These are phyloP conservation scores for Onychostruthus taczanowskii DNA, from an alignment of 2,113 vertebrate species.

Conservation along the genomic window DNA sequence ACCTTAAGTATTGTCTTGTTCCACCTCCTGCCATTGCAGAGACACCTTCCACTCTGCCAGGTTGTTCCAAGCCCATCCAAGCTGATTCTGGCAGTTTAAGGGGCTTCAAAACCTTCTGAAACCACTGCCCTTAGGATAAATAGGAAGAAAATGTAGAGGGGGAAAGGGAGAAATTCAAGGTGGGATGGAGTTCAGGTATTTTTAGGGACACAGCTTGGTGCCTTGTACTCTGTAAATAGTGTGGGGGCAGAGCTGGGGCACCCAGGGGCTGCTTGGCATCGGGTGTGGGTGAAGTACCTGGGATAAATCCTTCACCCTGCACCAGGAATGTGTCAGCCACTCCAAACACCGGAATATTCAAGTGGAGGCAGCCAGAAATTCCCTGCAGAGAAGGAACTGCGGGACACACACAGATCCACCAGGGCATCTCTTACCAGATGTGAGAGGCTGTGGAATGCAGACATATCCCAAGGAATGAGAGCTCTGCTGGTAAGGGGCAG, in stretches of 20 bases:
- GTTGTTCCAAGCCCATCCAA: not conserved
- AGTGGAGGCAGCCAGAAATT: not conserved
- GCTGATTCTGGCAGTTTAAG: not conserved
- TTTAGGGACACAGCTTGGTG: not conserved
- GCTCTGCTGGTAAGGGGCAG: not conserved
- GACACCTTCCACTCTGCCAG: not conserved
- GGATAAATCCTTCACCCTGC: not conserved
- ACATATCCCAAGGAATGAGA: not conserved
- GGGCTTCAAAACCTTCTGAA: not conserved
- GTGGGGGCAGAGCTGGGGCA: not conserved
- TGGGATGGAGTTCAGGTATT: not conserved
- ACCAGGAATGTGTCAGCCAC: not conserved
- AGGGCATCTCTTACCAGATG: not conserved
- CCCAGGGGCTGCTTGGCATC: not conserved
- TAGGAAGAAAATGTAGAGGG: not conserved
- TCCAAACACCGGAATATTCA: not conserved
- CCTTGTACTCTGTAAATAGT: not conserved
- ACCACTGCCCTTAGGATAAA: not conserved
- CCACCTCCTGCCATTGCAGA: not conserved
- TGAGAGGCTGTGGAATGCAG: not conserved
- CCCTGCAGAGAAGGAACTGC: not conserved
- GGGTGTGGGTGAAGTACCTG: fast-evolving
- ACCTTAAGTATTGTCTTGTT: not conserved
- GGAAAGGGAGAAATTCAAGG: too few species aligned
- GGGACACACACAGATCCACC: not conserved